Base-by-base conservation (phyloP, 1,140 invertebrate species). In the Trichogramma pretiosum region DNA sequence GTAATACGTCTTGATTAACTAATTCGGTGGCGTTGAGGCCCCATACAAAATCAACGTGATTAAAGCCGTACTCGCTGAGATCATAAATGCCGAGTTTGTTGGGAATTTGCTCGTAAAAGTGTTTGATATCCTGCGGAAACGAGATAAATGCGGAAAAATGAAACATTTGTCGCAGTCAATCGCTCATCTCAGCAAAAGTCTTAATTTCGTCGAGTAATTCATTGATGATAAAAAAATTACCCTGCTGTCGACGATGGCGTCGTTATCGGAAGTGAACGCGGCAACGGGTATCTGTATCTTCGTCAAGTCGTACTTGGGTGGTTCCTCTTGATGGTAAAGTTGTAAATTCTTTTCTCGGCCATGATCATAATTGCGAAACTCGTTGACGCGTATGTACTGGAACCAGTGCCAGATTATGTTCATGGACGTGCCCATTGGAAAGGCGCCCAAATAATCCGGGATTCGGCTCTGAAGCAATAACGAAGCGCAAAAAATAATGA, bases 391-490 rank as follows among this genome's bases (percentile, higher is more conserved):
- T 28, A 28, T 28, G 7, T 28, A 13, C 26, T 28, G 26, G 7
- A 28, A 28, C 26, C 26, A 28, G 13, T 28, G 26, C 7, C 26
- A 28, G 13, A 28, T 9, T 28, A 28, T 7, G 7, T 28, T 28
- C 26, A 28, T 13, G 13, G 26, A 28, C 7, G 26, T 28, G 13
- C 26, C 26, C 13, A 13, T 13, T 9, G 26, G 26, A 28, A 13
- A n/a, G n/a, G n/a, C n/a, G n/a, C n/a, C n/a, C n/a, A n/a, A n/a
- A n/a, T n/a, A n/a, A n/a, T n/a, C n/a, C n/a, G n/a, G n/a, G n/a
- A n/a, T n/a, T n/a, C 37, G 75, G 75, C 67, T 77, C 59, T 7
- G 61, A 66, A 51, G 14, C 50, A 42, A 28, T 5, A 28, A 78
- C n/a, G n/a, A n/a, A n/a, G n/a, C n/a, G n/a, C n/a, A n/a, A n/a